Conservation (phyloP, 2,797 vertebrate genomes). For the Eurystomus glaucurus region DNA sequence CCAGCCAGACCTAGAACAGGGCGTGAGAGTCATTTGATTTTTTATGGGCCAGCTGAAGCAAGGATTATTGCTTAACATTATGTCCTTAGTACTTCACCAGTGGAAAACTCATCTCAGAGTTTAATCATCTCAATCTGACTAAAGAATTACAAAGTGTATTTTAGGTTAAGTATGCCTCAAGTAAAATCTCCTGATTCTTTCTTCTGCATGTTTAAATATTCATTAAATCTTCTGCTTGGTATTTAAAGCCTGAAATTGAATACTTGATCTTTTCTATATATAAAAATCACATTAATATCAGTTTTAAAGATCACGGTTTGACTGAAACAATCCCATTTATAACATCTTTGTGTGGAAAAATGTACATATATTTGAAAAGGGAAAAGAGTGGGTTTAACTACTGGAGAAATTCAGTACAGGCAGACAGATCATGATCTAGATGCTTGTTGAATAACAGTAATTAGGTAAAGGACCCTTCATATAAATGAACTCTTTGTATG, state of each 20-base stretch:
- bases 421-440: neutral
- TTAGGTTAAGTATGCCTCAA: neutral
- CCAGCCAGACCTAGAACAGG: neutral
- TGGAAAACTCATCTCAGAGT: neutral
- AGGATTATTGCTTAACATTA: neutral
- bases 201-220: neutral
- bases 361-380: neutral
- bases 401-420: neutral
- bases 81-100: neutral
- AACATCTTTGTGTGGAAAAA: neutral
- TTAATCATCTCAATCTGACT: neutral
- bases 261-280: neutral
- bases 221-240: neutral
- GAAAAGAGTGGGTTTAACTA: neutral
- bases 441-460: neutral
- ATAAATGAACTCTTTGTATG: neutral
- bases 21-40: neutral
- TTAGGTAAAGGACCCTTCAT: neutral
- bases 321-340: neutral
- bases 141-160: neutral
- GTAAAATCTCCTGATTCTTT: neutral
- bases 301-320: neutral
- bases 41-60: neutral
- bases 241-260: neutral
- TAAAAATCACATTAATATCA: neutral